Evolutionary conservation across 2,797 vertebrate genomes (phyloP).

Genomic region (Sebastes alutus): DNA sequence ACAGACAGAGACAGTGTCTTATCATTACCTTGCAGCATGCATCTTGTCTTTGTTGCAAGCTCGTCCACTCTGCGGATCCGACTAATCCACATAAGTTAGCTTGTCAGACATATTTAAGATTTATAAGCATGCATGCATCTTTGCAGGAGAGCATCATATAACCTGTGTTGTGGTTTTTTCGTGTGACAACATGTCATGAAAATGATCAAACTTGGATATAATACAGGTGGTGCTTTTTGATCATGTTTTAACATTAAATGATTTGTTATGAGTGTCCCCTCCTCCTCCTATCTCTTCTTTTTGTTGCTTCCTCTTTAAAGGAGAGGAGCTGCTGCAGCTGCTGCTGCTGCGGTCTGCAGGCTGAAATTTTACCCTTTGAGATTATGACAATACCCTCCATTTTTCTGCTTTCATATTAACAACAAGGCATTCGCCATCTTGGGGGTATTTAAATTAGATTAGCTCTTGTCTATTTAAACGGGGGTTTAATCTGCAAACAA

Average conservation of each 20-base stretch:
- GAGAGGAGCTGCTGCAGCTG: constrained; percentile 50
- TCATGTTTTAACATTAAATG: not conserved
- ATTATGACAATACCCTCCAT: constrained; percentile 95
- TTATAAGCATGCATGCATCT: not conserved
- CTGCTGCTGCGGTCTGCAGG: constrained; percentile 81
- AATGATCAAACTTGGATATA: not conserved
- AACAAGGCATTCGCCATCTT: constrained; percentile 93
- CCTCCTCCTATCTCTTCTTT: constrained; percentile 70
- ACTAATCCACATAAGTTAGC: not conserved
- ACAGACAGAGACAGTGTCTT: not conserved
- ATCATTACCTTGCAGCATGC: constrained; percentile 27
- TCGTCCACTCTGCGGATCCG: not conserved
- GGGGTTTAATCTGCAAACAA: not conserved
- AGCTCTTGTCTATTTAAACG: constrained; percentile 23
- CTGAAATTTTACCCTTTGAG: constrained; percentile 90
- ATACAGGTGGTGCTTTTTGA: not conserved
- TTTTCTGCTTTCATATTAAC: constrained; percentile 88
- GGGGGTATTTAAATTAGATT: constrained; percentile 83
- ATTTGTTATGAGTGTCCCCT: not conserved
- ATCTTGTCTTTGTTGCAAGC: constrained; percentile 37
- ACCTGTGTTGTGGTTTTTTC: not conserved
- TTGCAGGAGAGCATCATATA: not conserved
- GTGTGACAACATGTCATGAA: not conserved
- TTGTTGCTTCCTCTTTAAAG: constrained; percentile 74
- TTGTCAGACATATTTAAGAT: not conserved